Conservation (phyloP, 2,888 invertebrate genomes). For the Drosophila algonquin region DNA sequence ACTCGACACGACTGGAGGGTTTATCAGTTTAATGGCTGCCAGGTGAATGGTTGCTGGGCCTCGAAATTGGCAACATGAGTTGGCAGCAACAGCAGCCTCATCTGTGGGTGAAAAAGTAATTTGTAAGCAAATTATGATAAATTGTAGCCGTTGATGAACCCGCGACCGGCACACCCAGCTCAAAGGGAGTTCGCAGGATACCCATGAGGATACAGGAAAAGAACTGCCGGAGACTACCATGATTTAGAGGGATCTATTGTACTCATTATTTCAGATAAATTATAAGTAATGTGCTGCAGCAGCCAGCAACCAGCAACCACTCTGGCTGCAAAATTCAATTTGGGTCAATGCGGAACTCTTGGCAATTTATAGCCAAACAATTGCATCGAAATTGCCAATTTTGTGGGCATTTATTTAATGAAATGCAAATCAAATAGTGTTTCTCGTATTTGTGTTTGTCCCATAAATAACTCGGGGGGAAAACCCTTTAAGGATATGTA, state of each 20-base stretch:
- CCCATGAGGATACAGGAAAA: background rate
- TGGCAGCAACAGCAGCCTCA: conserved; percentile 35
- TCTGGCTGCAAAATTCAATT: conserved; percentile 7
- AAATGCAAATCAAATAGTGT: conserved; percentile 36
- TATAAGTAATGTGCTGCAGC: background rate
- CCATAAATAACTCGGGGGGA: conserved; percentile 64
- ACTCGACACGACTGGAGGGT: conserved; percentile 50
- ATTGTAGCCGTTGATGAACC: conserved; percentile 49
- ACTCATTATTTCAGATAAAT: conserved; percentile 10
- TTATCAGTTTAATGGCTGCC: conserved; percentile 77
- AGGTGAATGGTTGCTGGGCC: conserved; percentile 25
- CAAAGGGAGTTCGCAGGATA: conserved; percentile 8
- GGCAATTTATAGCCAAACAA: conserved; percentile 34
- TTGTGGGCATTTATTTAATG: conserved; percentile 51
- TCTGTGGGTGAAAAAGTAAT: conserved; percentile 63
- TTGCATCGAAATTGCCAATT: conserved; percentile 53
- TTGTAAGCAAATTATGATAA: conserved; percentile 76
- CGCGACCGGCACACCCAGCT: conserved; percentile 26
- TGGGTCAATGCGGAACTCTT: conserved; percentile 5
- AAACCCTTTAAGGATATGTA: background rate
- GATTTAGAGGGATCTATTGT: background rate
- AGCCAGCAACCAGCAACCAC: background rate
- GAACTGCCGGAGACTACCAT: background rate
- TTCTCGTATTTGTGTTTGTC: conserved; percentile 25
- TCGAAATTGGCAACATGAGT: conserved; percentile 74